Evolutionary conservation across 2,888 invertebrate genomes (phyloP).

Genomic region (Molorchus minor): DNA sequence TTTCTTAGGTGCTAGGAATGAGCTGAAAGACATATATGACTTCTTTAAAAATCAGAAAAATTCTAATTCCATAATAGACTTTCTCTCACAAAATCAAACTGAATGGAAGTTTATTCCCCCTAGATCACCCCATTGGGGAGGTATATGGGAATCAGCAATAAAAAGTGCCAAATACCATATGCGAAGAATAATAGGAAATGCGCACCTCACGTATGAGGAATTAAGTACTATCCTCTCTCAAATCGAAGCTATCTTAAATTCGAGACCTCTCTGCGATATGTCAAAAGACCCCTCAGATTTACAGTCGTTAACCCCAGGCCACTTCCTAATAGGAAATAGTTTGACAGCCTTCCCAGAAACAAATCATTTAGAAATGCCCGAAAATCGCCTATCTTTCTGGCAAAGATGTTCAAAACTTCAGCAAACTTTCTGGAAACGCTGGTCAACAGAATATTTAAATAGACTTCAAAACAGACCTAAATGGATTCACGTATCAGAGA

Average conservation of each 20-base stretch:
- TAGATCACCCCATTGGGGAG: slow-evolving; percentile 16
- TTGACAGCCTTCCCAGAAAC: slow-evolving; percentile 1
- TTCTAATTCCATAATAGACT: too few relatives aligned
- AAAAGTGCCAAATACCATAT: background rate
- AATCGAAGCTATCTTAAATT: too few relatives aligned
- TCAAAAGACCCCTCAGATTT: background rate
- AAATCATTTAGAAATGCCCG: background rate
- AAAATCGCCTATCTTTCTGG: slow-evolving; percentile 7
- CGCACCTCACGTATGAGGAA: slow-evolving; percentile 1
- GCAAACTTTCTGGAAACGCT: slow-evolving; percentile 5
- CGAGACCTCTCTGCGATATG: too few relatives aligned
- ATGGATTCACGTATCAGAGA: too few relatives aligned
- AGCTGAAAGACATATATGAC: too few relatives aligned
- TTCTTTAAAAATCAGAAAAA: too few relatives aligned
- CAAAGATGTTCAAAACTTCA: background rate
- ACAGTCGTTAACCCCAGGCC: background rate
- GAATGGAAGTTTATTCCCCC: slow-evolving; percentile 1
- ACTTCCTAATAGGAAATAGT: too few relatives aligned
- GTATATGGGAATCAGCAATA: slow-evolving; percentile 16
- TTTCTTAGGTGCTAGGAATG: too few relatives aligned
- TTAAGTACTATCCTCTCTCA: background rate
- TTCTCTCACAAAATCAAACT: too few relatives aligned
- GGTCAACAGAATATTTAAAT: slow-evolving; percentile 2
- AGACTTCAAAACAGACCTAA: slow-evolving; percentile 1
- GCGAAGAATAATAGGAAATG: background rate